Conservation (phyloP, 1,140 invertebrate species). For the Teleopsis dalmanni region DNA sequence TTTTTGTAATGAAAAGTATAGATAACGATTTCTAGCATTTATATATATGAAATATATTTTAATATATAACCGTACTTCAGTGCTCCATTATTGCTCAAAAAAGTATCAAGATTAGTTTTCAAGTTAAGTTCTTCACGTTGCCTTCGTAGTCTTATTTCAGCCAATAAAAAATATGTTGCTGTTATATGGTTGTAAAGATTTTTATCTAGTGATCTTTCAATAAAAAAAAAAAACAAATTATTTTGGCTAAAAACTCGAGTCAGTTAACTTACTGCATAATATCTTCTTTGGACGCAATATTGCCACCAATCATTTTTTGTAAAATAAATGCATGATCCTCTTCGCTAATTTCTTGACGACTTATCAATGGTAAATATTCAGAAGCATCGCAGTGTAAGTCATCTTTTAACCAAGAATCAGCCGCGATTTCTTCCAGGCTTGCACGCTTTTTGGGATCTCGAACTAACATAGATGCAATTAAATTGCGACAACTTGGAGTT, state of each 20-base stretch:
- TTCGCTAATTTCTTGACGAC: conserved; percentile 75
- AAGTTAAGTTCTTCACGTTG: conserved; percentile 61
- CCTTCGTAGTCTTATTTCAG: conserved; percentile 80
- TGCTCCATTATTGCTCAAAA: too few species aligned
- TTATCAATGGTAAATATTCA: conserved; percentile 69
- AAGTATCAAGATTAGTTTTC: too few species aligned
- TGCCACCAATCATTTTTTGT: conserved; percentile 93
- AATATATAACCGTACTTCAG: too few species aligned
- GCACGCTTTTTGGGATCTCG: conserved; percentile 86
- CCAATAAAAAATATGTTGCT: conserved; percentile 95
- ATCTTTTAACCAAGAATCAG: conserved; percentile 76
- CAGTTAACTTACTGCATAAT: conserved; percentile 67
- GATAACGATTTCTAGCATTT: too few species aligned
- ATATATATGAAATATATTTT: too few species aligned
- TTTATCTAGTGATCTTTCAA: conserved; percentile 77
- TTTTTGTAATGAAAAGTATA: too few species aligned
- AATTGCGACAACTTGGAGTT: conserved; percentile 69
- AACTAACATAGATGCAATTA: conserved; percentile 89
- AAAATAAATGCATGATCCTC: conserved; percentile 88
- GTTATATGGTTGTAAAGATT: conserved; percentile 98
- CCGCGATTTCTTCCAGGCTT: conserved; percentile 78
- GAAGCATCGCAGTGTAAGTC: conserved; percentile 28
- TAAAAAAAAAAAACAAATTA: conserved; percentile 4
- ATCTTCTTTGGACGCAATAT: conserved; percentile 88
- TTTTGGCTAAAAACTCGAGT: too few species aligned